phyloP scores from a whole-genome alignment of 1,140 invertebrate genomes.

The Scaptomyza graminum region DNA sequence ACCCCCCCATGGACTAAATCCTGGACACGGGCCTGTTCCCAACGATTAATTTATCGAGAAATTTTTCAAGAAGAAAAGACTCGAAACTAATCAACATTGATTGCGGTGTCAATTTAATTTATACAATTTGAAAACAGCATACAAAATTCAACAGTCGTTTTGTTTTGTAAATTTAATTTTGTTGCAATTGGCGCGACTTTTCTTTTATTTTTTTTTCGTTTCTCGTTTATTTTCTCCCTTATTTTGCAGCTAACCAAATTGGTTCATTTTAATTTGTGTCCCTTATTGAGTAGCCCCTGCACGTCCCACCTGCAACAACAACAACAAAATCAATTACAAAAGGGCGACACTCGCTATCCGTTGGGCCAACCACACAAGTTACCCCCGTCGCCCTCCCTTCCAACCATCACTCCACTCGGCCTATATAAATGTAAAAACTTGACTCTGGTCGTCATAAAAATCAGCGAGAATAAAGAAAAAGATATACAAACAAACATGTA shows the following conservation, averaged over 20 bases:
- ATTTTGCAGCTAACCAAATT: constrained; percentile 32
- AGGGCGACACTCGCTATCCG: constrained; percentile 11
- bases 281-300: constrained; percentile 29
- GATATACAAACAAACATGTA: background rate
- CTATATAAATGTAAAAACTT: background rate
- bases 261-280: constrained; percentile 42
- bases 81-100: too few relatives aligned
- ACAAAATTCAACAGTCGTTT: too few relatives aligned
- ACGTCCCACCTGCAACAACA: constrained; percentile 19
- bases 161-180: too few relatives aligned
- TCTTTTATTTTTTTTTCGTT: background rate
- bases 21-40: too few relatives aligned
- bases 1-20: too few relatives aligned
- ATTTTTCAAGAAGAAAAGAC: too few relatives aligned
- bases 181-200: too few relatives aligned
- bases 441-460: background rate
- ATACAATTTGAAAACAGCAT: too few relatives aligned
- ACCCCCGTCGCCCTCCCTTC: too few relatives aligned
- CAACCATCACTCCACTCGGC: background rate
- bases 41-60: too few relatives aligned
- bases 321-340: constrained; percentile 44
- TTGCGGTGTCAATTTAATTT: too few relatives aligned
- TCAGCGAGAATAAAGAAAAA: background rate
- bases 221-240: constrained; percentile 2
- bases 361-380: background rate